Base-by-base conservation (phyloP, 1,140 invertebrate species). In the Drosophila parvula region DNA sequence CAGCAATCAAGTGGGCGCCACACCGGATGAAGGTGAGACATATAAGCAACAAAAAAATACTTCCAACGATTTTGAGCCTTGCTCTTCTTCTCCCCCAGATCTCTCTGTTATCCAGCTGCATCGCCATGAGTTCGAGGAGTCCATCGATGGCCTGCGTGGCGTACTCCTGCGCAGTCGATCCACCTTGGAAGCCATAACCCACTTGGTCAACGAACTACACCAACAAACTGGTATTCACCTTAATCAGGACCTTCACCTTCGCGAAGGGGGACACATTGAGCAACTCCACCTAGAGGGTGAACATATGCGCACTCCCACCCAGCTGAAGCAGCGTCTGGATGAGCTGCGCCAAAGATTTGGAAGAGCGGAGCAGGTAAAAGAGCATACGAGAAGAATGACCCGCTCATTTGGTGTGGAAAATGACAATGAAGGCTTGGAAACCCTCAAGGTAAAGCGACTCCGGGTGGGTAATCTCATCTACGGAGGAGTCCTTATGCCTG, bases 401-500 rank as follows among this genome's bases (percentile, higher is more conserved):
- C 65, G 75, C 3, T 76, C 85, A 22, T 90, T 90, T 79, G 79
- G 86, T 4, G 76, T 67, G 34, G 79, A 53, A 14, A 79, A 58
- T n/a, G 48, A 48, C 6, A 55, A 32, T 11, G 45, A 16, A 22
- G 30, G 8, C 0, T n/a, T n/a, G 9, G 74, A 89, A 16, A 32
- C 8, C 4, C 67, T 91, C 1, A 81, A 81, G n/a, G 76, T 62
- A 8, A 41, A 58, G 0, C 75, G 55, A 0, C 18, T 91, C 44
- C 59, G 79, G 6, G 90, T 91, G n/a, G 43, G 75, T 3, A 90
- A 90, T 60, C 70, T 91, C 0, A 44, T 90, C 3, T 91, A 89
- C 50, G 30, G 76, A 10, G 84, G 74, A 4, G 51, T 76, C n/a
- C 27, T 91, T 4, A 41, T 91, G 62, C 38, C 79, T 62, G 84